Evolutionary conservation across 2,113 vertebrate genomes (phyloP).

Genomic region (Equus quagga): DNA sequence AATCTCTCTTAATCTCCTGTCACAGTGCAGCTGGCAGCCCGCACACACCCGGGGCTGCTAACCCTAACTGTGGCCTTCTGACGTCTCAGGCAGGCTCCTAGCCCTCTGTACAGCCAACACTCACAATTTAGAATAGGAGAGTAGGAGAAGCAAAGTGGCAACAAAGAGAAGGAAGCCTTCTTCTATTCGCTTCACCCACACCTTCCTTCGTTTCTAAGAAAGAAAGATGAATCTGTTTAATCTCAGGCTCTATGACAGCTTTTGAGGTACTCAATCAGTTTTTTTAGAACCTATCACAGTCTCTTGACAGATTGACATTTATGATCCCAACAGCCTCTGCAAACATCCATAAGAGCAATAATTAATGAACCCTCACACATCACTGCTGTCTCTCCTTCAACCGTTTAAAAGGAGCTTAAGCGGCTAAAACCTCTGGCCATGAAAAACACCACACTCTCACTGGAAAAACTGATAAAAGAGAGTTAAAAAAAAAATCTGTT

Average conservation of each 20-base stretch:
- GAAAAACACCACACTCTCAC: slow-evolving; percentile 47
- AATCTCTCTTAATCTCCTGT: slow-evolving; percentile 57
- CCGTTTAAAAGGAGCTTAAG: slow-evolving; percentile 76
- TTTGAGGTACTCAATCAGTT: slow-evolving; percentile 80
- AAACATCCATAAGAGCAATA: slow-evolving; percentile 82
- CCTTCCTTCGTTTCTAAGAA: slow-evolving; percentile 55
- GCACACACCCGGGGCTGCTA: neutral
- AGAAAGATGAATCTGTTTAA: slow-evolving; percentile 79
- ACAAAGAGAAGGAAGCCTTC: slow-evolving; percentile 45
- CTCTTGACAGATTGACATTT: slow-evolving; percentile 82
- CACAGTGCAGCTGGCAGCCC: slow-evolving; percentile 4
- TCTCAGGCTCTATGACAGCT: slow-evolving; percentile 79
- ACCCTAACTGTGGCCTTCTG: neutral
- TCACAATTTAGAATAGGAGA: neutral
- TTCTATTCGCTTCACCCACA: neutral
- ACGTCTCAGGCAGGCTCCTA: neutral
- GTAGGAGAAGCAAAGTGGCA: neutral
- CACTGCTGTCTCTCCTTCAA: slow-evolving; percentile 69
- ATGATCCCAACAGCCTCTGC: slow-evolving; percentile 80
- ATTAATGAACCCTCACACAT: slow-evolving; percentile 84
- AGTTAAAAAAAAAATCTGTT: slow-evolving; percentile 31
- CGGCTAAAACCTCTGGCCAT: slow-evolving; percentile 74
- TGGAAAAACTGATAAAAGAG: slow-evolving; percentile 33
- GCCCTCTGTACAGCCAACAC: neutral
- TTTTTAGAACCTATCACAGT: slow-evolving; percentile 76